phyloP scores from a whole-genome alignment of 2,797 vertebrate genomes.

The Glossophaga mutica region DNA sequence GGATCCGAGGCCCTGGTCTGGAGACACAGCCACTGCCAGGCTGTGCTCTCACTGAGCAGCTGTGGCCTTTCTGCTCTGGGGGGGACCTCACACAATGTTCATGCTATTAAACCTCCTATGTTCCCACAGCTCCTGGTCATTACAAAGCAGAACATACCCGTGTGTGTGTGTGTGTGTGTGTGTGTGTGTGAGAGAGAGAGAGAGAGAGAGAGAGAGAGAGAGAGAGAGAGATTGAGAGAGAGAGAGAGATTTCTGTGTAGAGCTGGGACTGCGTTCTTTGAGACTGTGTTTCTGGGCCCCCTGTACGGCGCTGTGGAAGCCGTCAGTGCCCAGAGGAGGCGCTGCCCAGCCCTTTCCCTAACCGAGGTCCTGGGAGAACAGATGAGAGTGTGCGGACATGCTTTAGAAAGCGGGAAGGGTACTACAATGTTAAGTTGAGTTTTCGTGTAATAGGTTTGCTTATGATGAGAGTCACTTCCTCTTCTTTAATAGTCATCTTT shows the following conservation, averaged over 20 bases:
- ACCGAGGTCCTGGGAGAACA: fast-evolving
- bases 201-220: not conserved
- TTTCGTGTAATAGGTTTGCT: not conserved
- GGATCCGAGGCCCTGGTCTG: not conserved
- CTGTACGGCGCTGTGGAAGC: not conserved
- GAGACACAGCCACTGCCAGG: not conserved
- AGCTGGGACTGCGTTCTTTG: not conserved
- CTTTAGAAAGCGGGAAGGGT: not conserved
- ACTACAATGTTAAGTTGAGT: not conserved
- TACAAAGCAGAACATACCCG: not conserved
- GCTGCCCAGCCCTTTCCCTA: fast-evolving
- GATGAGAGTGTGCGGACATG: fast-evolving
- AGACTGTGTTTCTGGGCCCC: not conserved
- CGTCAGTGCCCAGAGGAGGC: too few relatives aligned
- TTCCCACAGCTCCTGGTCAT: not conserved
- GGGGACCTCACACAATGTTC: not conserved
- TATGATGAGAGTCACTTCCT: not conserved
- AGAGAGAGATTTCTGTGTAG: not conserved
- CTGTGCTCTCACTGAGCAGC: not conserved
- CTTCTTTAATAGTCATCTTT: not conserved
- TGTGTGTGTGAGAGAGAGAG: not conserved
- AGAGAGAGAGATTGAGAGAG: too few relatives aligned
- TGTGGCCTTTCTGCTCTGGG: not conserved
- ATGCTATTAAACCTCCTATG: not conserved
- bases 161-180: not conserved